A percentile compares a stretch with the other conserved stretches of the same genome.
These are phyloP conservation scores for Diarsia mendica DNA, from an alignment of 2,888 invertebrate species.

Conservation along the genomic window DNA sequence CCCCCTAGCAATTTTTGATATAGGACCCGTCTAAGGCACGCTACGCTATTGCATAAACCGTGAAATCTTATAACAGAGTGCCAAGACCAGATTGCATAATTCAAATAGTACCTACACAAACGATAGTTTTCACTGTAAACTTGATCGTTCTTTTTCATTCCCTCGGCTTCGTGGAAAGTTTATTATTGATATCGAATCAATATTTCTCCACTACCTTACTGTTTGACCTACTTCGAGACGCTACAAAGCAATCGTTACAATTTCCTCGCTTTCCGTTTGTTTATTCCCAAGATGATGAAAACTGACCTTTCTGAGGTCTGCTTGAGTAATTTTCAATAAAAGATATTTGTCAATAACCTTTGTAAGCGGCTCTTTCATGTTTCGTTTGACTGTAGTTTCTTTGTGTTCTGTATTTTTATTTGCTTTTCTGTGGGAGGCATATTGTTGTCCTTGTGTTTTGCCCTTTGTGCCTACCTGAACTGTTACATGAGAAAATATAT, in stretches of 20 bases:
- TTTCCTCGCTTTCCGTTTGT: conserved; percentile 48
- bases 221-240: conserved; percentile 57
- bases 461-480: conserved; percentile 8
- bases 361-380: conserved; percentile 40
- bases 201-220: conserved; percentile 44
- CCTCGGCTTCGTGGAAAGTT: conserved; percentile 22
- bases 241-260: conserved; percentile 52
- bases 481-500: background rate
- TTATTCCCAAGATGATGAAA: conserved; percentile 47
- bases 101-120: background rate
- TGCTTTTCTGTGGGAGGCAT: conserved; percentile 13
- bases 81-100: background rate
- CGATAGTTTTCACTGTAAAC: conserved; percentile 29
- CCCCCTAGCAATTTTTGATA: too few species aligned
- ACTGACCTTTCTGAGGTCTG: conserved; percentile 50
- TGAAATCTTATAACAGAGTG: too few species aligned
- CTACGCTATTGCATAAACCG: too few species aligned
- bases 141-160: background rate
- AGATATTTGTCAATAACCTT: conserved; percentile 54
- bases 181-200: conserved; percentile 47
- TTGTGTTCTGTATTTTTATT: conserved; percentile 39
- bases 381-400: conserved; percentile 42
- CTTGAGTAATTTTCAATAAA: conserved; percentile 53
- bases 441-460: conserved; percentile 24
- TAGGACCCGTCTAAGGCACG: too few species aligned